Evolutionary conservation across 2,888 invertebrate species (phyloP).

Genomic region (Pterostichus niger): DNA sequence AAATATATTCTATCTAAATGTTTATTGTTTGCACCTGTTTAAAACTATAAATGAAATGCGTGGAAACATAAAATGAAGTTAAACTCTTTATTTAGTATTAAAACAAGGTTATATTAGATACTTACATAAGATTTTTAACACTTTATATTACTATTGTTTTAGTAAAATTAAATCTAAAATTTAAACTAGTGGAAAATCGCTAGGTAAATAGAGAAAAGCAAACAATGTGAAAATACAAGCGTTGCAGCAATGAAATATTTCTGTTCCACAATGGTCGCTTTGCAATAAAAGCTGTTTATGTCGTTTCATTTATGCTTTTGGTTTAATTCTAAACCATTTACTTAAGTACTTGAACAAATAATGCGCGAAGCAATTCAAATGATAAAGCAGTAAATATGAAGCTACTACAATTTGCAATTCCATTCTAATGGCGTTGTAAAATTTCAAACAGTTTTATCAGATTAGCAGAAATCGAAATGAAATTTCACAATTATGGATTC

Average conservation of each 20-base stretch:
- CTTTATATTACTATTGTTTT: neutral
- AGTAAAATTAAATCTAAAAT: constrained; percentile 22
- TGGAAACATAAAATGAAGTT: no score
- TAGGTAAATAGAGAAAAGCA: neutral
- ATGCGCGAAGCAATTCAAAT: constrained; percentile 43
- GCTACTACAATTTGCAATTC: constrained; percentile 30
- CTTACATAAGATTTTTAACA: no score
- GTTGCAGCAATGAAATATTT: constrained; percentile 30
- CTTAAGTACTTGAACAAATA: constrained; percentile 53
- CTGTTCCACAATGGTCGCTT: neutral
- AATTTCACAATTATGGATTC: neutral
- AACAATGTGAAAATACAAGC: constrained; percentile 4
- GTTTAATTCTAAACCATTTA: constrained; percentile 50
- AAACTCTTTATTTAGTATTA: no score
- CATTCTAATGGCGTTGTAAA: constrained; percentile 13
- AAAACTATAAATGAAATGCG: no score
- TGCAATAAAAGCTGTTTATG: constrained; percentile 55
- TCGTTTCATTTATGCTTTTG: constrained; percentile 47
- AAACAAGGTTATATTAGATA: no score
- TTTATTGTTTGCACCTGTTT: no score
- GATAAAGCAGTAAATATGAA: constrained; percentile 37
- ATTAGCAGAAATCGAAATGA: constrained; percentile 1
- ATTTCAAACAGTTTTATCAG: constrained; percentile 22
- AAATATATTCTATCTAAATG: no score
- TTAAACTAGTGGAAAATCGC: constrained; percentile 7